Percentiles rank a stretch among this genome's conserved stretches.
phyloP scores from a whole-genome alignment of 2,888 invertebrate genomes.

The Nematopogon swammerdamellus region DNA sequence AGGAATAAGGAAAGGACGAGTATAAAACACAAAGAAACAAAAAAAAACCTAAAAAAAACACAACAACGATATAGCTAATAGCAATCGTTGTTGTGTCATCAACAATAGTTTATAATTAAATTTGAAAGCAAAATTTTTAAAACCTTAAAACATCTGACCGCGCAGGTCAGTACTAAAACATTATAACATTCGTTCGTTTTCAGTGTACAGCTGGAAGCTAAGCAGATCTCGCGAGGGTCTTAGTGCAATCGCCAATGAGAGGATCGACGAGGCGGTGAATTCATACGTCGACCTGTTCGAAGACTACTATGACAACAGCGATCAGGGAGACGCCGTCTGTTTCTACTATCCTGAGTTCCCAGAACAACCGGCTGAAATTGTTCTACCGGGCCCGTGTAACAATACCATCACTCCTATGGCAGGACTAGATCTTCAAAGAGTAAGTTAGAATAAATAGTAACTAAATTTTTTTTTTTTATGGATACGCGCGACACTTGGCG shows the following conservation, averaged over 20 bases:
- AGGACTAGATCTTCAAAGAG: slow-evolving; percentile 20
- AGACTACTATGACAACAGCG: slow-evolving; percentile 9
- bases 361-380: slow-evolving; percentile 5
- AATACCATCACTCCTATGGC: slow-evolving; percentile 21
- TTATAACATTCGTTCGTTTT: no score
- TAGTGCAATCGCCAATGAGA: slow-evolving; percentile 5
- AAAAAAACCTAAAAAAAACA: no score
- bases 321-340: slow-evolving; percentile 9
- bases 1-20: no score
- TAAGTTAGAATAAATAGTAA: neutral
- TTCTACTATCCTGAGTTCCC: slow-evolving; percentile 11
- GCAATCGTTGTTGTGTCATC: no score
- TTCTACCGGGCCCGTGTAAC: slow-evolving; percentile 24
- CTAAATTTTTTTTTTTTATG: no score
- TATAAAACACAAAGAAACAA: no score
- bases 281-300: slow-evolving; percentile 8
- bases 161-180: no score
- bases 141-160: no score
- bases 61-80: no score
- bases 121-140: no score
- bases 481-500: no score
- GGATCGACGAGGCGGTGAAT: slow-evolving; percentile 6
- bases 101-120: no score
- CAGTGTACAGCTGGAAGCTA: slow-evolving; percentile 13
- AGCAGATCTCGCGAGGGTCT: slow-evolving; percentile 11